Conservation (phyloP, 2,113 vertebrate species). For the Psilopsiagon aymara region DNA sequence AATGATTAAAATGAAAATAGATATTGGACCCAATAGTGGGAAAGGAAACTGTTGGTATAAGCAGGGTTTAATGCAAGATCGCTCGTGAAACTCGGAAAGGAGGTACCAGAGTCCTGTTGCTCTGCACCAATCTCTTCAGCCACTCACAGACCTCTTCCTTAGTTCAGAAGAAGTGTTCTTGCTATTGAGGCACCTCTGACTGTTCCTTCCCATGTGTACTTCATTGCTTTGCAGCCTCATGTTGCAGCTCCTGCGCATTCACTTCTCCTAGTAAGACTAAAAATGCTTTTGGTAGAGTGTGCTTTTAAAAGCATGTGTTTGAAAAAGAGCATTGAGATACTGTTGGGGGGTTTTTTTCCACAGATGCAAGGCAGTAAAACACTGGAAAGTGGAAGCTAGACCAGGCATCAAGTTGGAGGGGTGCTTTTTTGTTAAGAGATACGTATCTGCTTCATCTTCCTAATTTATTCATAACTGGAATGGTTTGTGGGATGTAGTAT, state of each 20-base stretch:
- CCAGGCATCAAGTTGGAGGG: not conserved
- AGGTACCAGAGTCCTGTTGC: not conserved
- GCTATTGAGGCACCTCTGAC: not conserved
- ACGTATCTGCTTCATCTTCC: not conserved
- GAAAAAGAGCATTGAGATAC: not conserved
- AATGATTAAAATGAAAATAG: not conserved
- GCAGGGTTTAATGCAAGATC: rapidly evolving
- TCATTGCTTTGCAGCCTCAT: not conserved
- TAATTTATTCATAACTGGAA: not conserved
- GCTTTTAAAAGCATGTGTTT: not conserved
- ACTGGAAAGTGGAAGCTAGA: not conserved
- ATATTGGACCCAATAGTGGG: too few species aligned
- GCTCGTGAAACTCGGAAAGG: not conserved
- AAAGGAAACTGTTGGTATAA: not conserved
- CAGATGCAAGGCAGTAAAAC: not conserved
- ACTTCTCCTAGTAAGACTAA: not conserved
- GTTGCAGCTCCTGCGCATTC: not conserved
- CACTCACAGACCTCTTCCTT: not conserved
- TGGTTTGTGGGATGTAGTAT: not conserved
- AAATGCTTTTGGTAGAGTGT: not conserved
- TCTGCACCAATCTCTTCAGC: not conserved
- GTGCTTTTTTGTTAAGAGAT: not conserved
- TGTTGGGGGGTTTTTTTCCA: not conserved
- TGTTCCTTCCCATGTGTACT: not conserved
- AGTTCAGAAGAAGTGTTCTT: not conserved